phyloP scores from a whole-genome alignment of 1,140 invertebrate species.

The Penaeus vannamei region DNA sequence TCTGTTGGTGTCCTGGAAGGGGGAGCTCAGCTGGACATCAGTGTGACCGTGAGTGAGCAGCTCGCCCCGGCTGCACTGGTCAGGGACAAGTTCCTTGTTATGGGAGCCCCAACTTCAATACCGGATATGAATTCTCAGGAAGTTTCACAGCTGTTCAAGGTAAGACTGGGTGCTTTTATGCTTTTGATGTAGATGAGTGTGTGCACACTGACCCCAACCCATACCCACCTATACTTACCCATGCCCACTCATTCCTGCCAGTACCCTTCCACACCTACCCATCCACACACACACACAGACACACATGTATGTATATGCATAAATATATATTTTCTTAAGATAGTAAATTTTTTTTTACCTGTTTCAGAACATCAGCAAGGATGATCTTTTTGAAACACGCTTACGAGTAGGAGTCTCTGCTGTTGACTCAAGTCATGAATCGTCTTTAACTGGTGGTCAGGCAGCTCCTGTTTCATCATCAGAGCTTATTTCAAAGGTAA shows the following conservation, averaged over 20 bases:
- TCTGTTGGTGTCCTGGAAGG: constrained; percentile 83
- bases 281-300: too few species aligned
- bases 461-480: neutral
- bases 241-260: too few species aligned
- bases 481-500: constrained; percentile 46
- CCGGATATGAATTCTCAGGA: constrained; percentile 49
- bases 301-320: neutral
- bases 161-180: neutral
- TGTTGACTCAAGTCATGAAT: constrained; percentile 12
- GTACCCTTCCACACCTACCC: too few species aligned
- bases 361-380: constrained; percentile 28
- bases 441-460: neutral
- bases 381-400: constrained; percentile 55
- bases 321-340: neutral
- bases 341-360: neutral
- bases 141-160: constrained; percentile 66
- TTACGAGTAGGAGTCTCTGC: constrained; percentile 56
- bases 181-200: too few species aligned
- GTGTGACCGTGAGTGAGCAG: constrained; percentile 75
- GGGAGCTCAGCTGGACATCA: constrained; percentile 72
- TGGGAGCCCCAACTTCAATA: constrained; percentile 71
- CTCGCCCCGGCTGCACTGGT: constrained; percentile 74
- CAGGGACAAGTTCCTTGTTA: constrained; percentile 81
- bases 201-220: too few species aligned
- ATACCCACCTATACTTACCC: too few species aligned